phyloP scores from a whole-genome alignment of 2,888 invertebrate genomes.

The Hydroisotoma schaefferi region DNA sequence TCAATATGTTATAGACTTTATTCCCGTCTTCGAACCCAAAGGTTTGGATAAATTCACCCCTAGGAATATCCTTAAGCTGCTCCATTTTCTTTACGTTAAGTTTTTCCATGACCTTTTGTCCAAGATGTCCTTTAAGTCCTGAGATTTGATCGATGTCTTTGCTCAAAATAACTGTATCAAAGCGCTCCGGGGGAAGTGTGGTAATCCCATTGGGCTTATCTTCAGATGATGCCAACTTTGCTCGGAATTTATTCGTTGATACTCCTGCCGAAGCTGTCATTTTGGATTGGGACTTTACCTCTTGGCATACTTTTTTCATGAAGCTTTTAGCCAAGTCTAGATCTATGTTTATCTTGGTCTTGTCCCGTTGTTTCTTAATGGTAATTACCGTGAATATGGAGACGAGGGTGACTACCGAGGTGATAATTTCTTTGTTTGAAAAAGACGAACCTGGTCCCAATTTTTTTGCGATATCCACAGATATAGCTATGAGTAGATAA shows the following conservation, averaged over 20 bases:
- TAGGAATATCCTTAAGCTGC: not conserved
- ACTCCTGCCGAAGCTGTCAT: conserved; percentile 13
- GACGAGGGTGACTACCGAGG: too few species aligned
- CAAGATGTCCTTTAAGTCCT: conserved; percentile 9
- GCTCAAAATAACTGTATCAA: not conserved
- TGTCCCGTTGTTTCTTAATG: too few species aligned
- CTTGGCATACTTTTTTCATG: not conserved
- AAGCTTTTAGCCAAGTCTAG: not conserved
- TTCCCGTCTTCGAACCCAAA: not conserved
- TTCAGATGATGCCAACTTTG: conserved; percentile 16
- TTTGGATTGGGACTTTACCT: not conserved
- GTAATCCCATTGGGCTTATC: conserved; percentile 14
- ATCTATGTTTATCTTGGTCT: too few species aligned
- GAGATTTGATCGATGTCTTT: conserved; percentile 4
- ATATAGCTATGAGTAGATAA: too few species aligned
- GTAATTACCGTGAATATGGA: too few species aligned
- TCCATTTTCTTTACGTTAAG: conserved; percentile 11
- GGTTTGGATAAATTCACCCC: not conserved
- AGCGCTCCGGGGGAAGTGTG: not conserved
- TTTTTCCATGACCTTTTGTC: not conserved
- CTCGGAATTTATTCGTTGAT: conserved; percentile 12
- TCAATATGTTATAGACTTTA: not conserved
- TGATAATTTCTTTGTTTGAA: too few species aligned
- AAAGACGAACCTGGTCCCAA: too few species aligned
- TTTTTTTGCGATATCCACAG: too few species aligned